Evolutionary conservation across 2,113 vertebrate genomes (phyloP).

Genomic region (Dromiciops gliroides): DNA sequence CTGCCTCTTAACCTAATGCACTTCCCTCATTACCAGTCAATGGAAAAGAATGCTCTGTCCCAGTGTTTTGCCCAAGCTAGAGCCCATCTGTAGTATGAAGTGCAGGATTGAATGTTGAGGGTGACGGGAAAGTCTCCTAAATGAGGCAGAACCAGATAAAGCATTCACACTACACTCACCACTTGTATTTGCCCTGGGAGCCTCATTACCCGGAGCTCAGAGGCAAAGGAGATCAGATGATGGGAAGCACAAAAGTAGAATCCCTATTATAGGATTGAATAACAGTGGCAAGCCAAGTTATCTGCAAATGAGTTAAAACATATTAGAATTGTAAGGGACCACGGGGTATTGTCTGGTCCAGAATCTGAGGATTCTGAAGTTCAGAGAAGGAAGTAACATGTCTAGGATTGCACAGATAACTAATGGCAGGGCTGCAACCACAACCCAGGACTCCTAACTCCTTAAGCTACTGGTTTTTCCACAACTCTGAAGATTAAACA

Average conservation of each 20-base stretch:
- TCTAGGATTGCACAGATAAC: background rate
- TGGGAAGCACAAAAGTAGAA: background rate
- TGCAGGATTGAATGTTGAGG: conserved; percentile 63
- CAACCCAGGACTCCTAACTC: background rate
- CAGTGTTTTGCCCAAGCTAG: conserved; percentile 58
- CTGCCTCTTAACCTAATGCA: conserved; percentile 52
- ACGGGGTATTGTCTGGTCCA: background rate
- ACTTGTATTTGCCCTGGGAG: background rate
- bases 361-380: background rate
- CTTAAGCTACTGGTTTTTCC: background rate
- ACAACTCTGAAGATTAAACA: background rate
- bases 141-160: conserved; percentile 58
- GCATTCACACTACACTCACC: background rate
- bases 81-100: conserved; percentile 74
- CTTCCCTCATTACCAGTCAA: conserved; percentile 67
- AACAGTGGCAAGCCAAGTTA: background rate
- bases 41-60: conserved; percentile 72
- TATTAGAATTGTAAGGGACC: background rate
- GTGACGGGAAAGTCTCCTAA: conserved; percentile 60
- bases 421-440: background rate
- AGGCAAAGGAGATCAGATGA: background rate
- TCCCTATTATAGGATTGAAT: background rate
- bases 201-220: background rate
- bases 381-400: background rate
- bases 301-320: background rate